Percentiles rank a stretch among this genome's conserved stretches.
phyloP scores from a whole-genome alignment of 2,888 invertebrate species.

The Uloborus plumipes region DNA sequence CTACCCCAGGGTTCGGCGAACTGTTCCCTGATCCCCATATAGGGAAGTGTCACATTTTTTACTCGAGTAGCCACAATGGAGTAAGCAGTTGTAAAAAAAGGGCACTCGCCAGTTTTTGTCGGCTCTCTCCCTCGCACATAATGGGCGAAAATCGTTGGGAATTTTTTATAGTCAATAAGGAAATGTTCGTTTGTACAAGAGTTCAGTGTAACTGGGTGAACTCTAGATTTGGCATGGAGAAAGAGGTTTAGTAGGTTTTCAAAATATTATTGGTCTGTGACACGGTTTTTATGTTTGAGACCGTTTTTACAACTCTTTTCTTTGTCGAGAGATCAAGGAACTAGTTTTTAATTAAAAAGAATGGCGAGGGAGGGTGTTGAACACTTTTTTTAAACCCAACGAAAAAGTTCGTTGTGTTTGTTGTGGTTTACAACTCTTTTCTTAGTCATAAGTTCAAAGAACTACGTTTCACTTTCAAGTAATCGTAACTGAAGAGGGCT shows the following conservation, averaged over 20 bases:
- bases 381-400: too few species aligned
- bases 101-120: conserved; percentile 41
- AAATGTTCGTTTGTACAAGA: conserved; percentile 53
- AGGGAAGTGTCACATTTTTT: conserved; percentile 55
- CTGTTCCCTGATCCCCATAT: conserved; percentile 19
- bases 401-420: too few species aligned
- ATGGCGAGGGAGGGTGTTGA: too few species aligned
- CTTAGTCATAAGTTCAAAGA: too few species aligned
- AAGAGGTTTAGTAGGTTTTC: conserved; percentile 40
- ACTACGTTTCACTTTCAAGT: too few species aligned
- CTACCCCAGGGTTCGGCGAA: conserved; percentile 53
- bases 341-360: too few species aligned
- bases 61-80: conserved; percentile 47
- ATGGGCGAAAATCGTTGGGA: not conserved
- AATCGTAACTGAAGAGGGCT: too few species aligned
- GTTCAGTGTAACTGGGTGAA: conserved; percentile 58
- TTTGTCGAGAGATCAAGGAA: too few species aligned
- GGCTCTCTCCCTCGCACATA: conserved; percentile 15
- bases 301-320: too few species aligned
- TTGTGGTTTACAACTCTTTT: too few species aligned
- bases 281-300: conserved; percentile 6
- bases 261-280: conserved; percentile 35
- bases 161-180: conserved; percentile 59
- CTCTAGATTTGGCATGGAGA: conserved; percentile 29
- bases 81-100: conserved; percentile 27